phyloP scores from a whole-genome alignment of 2,797 vertebrate genomes.

The Cyprinella venusta region DNA sequence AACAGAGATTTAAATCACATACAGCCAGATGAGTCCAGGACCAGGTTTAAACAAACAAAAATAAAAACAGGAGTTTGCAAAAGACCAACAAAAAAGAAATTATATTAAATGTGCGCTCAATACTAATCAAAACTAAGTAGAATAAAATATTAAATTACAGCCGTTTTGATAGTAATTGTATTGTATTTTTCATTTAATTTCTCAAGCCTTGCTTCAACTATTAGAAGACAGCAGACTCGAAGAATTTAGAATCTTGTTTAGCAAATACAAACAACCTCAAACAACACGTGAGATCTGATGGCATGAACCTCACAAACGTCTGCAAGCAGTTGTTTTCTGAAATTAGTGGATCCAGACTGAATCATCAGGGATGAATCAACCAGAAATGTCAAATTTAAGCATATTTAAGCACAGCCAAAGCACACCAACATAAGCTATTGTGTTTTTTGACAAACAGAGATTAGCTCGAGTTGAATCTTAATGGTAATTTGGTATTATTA shows the following conservation, averaged over 20 bases:
- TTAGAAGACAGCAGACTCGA: not conserved
- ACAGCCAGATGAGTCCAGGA: conserved; percentile 7
- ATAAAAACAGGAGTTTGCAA: not conserved
- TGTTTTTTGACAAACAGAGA: conserved; percentile 1
- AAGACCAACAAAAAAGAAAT: not conserved
- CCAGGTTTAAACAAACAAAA: not conserved
- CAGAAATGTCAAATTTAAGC: not conserved
- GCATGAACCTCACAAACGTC: not conserved
- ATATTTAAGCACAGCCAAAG: not conserved
- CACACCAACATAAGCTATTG: not conserved
- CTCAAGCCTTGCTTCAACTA: not conserved
- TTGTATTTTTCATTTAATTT: not conserved
- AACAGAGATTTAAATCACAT: conserved; percentile 32
- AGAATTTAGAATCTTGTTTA: not conserved
- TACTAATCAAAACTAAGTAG: not conserved
- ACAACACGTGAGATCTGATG: not conserved
- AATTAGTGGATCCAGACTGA: conserved; percentile 14
- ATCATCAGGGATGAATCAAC: not conserved
- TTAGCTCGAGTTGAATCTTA: not conserved
- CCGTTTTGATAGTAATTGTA: not conserved
- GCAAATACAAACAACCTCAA: not conserved
- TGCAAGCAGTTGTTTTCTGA: not conserved
- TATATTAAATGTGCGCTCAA: not conserved
- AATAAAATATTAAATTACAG: not conserved
- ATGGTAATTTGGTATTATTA: not conserved